Percentiles rank a stretch among this genome's conserved stretches.
Conservation (phyloP, 2,797 vertebrate genomes). For the Bradypus variegatus region DNA sequence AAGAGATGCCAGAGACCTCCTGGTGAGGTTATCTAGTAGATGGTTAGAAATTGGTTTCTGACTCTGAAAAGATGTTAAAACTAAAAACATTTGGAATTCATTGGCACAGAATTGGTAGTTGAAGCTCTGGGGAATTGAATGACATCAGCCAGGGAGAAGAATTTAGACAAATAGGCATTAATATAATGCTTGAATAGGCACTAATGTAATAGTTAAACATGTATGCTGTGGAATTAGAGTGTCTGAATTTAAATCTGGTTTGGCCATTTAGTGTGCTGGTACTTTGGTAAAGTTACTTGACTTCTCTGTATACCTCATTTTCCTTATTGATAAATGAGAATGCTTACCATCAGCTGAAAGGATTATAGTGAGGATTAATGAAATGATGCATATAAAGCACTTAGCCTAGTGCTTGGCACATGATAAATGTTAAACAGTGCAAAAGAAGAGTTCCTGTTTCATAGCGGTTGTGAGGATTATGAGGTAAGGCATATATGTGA, state of each 20-base stretch:
- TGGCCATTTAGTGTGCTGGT: not conserved
- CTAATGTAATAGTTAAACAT: not conserved
- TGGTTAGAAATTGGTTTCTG: slow-evolving; percentile 7
- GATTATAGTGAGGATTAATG: not conserved
- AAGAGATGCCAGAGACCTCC: not conserved
- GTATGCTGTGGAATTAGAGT: not conserved
- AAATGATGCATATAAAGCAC: not conserved
- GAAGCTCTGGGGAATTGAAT: not conserved
- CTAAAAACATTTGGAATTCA: not conserved
- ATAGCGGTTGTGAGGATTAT: not conserved
- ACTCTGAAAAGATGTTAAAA: not conserved
- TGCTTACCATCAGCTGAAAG: not conserved
- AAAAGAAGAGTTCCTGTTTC: not conserved
- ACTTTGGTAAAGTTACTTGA: not conserved
- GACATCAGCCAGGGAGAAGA: not conserved
- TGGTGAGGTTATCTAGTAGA: not conserved
- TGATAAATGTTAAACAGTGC: not conserved
- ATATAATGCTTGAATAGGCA: not conserved
- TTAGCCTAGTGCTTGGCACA: not conserved
- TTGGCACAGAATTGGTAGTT: not conserved
- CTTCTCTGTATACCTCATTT: not conserved
- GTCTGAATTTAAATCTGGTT: not conserved
- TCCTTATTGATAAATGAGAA: not conserved
- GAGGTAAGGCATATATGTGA: not conserved
- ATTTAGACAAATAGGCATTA: not conserved